Evolutionary conservation across 1,140 invertebrate genomes (phyloP).

Genomic region (Orchestia grillus): DNA sequence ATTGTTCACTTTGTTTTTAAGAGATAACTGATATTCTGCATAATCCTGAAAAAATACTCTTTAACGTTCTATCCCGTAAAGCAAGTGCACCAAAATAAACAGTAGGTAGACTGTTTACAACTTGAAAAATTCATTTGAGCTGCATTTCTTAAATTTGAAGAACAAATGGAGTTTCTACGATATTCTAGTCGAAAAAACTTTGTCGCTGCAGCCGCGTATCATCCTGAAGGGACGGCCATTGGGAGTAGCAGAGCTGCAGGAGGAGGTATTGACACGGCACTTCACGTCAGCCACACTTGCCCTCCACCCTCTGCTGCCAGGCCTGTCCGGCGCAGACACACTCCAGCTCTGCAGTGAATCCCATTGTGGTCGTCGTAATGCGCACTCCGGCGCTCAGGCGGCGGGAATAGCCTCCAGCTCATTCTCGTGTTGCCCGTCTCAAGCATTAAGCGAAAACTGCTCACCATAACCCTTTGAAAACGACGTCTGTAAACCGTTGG

Average conservation of each 20-base stretch:
- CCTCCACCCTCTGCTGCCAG: not conserved
- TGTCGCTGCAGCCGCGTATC: not conserved
- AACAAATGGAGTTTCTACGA: not conserved
- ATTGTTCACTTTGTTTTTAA: no score
- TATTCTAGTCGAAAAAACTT: not conserved
- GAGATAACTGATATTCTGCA: no score
- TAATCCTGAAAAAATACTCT: not conserved
- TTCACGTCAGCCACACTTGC: slow-evolving; percentile 31
- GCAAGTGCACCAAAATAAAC: not conserved
- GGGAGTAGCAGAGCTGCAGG: not conserved
- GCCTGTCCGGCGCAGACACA: not conserved
- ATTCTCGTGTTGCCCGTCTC: no score
- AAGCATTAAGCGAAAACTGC: no score
- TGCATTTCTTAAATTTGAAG: not conserved
- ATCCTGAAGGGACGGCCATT: not conserved
- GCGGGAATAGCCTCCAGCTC: not conserved
- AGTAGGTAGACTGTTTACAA: not conserved
- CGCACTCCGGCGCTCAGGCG: not conserved
- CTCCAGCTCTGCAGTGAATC: not conserved
- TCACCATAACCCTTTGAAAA: no score
- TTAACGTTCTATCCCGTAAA: not conserved
- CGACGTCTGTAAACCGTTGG: no score
- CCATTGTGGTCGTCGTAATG: not conserved
- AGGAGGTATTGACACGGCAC: slow-evolving; percentile 30
- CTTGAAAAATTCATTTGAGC: not conserved